Evolutionary conservation across 2,888 invertebrate species (phyloP), one percentile per base, ranked within the genome.

Genomic region (Dryobota labecula): DNA sequence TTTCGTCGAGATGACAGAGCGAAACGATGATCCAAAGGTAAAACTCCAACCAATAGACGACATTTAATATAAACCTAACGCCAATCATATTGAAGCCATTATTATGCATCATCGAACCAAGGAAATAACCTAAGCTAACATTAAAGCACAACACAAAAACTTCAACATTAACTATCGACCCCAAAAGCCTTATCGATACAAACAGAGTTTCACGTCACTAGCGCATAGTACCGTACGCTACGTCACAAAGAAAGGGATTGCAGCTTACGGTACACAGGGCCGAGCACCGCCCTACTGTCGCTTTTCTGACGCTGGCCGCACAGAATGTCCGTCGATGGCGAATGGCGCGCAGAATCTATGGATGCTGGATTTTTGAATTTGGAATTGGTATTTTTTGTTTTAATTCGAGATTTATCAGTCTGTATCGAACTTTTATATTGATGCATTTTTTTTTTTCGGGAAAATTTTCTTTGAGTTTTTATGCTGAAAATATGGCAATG

Each of bases 211-310:
- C 79, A 66, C 94, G 88, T 84, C 95, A 92, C 94, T 94, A 90
- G 83, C 70, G 65, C 70, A 74, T 80, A 89, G 92, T 94, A 95
- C 95, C 95, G 95, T 95, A 92, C 89, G 87, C 94, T 90, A 95
- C 95, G 95, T 95, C 95, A 95, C 94, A 94, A 94, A 93, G 95
- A 95, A 95, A 95, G 95, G 95, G 95, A 95, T 91, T 89, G 92
- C 86, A 84, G 84, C 90, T 79, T 92, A 93, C 93, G 92, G 91
- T 93, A 93, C 88, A 86, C 88, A 90, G 93, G 92, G 93, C 92
- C 90, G 80, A 76, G 89, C 88, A 88, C 86, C 90, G 92, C 91
- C 86, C 90, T 91, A 95, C 95, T 94, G 91, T 95, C 95, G 94
- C 94, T 95, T 94, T 94, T 93, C 91, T 90, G 86, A 69, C 66